phyloP scores from a whole-genome alignment of 2,797 vertebrate species.

The Morus bassanus region DNA sequence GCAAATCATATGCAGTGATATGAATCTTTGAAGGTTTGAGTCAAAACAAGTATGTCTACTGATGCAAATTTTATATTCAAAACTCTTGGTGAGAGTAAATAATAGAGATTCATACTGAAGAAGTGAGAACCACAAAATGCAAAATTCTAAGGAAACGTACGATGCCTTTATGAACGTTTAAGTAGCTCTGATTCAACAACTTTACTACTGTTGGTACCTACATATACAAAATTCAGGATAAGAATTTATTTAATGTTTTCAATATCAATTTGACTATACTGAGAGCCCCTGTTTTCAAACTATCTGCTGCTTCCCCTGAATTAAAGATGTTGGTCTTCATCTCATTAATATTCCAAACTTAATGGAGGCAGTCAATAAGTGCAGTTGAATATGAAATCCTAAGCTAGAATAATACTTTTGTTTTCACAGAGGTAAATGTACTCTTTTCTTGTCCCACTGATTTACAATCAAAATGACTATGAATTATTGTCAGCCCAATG shows the following conservation, averaged over 20 bases:
- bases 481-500: background rate
- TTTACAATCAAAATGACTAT: background rate
- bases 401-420: background rate
- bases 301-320: background rate
- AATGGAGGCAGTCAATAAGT: background rate
- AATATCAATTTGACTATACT: background rate
- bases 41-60: conserved; percentile 25
- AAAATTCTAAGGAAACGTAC: conserved; percentile 7
- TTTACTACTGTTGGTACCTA: background rate
- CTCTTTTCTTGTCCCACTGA: background rate
- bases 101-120: conserved; percentile 1
- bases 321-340: background rate
- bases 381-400: background rate
- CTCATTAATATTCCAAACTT: background rate
- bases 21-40: conserved; percentile 11
- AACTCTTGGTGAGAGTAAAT: conserved; percentile 32
- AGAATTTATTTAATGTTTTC: background rate
- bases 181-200: background rate
- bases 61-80: conserved; percentile 21
- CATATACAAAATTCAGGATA: background rate
- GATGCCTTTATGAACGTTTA: background rate
- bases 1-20: conserved; percentile 26
- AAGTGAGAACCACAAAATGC: conserved; percentile 26
- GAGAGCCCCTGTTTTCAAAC: background rate
- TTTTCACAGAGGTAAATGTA: background rate